These are phyloP conservation scores for Malurus melanocephalus DNA, from an alignment of 2,113 vertebrate species.

Conservation along the genomic window DNA sequence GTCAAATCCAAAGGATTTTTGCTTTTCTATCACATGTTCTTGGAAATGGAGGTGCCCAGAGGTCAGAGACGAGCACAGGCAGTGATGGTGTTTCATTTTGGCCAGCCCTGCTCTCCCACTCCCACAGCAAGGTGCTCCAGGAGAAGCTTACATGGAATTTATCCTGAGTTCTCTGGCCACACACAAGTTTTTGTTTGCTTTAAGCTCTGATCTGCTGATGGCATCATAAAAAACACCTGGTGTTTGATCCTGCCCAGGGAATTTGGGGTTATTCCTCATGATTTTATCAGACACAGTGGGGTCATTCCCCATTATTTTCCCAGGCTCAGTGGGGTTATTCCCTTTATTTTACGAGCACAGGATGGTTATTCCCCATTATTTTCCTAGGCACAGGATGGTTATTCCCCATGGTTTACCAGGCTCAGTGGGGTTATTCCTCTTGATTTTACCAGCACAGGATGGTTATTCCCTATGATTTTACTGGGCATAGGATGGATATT, in stretches of 20 bases:
- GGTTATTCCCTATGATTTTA: neutral
- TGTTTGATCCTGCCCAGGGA: neutral
- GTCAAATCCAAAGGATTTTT: neutral
- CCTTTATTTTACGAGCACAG: no score
- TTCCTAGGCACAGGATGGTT: neutral
- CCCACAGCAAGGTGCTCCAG: neutral
- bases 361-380: neutral
- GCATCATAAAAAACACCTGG: neutral
- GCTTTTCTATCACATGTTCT: neutral
- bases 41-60: neutral
- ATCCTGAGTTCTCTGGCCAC: neutral
- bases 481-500: neutral
- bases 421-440: no score
- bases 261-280: neutral
- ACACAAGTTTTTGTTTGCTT: neutral
- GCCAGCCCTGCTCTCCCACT: neutral
- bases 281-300: neutral
- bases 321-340: no score
- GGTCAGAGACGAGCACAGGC: neutral
- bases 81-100: neutral
- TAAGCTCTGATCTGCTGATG: neutral
- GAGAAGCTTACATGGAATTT: neutral
- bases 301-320: no score
- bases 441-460: no score
- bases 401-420: no score